Evolutionary conservation across 2,113 vertebrate genomes (phyloP).

Genomic region (Pelmatolapia mariae): DNA sequence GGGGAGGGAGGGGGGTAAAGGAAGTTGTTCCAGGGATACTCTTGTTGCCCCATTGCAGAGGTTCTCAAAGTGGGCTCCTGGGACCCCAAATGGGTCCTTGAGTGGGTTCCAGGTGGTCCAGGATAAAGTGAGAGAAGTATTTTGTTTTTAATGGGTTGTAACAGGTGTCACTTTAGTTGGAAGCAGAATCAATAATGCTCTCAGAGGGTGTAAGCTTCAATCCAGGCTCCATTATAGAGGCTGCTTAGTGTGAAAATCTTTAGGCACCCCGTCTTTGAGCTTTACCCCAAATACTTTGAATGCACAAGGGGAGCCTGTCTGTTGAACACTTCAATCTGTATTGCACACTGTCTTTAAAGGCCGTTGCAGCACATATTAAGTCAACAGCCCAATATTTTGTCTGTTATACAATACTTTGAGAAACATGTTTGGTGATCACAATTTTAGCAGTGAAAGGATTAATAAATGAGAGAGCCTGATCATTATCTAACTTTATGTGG

Average conservation of each 20-base stretch:
- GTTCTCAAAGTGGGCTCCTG: not conserved
- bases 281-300: not conserved
- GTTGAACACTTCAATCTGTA: not conserved
- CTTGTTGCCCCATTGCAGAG: not conserved
- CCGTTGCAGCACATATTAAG: not conserved
- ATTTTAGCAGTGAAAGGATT: not conserved
- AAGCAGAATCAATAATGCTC: not conserved
- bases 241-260: not conserved
- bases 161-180: not conserved
- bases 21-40: constrained; percentile 30
- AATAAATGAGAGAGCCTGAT: not conserved
- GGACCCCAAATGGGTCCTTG: not conserved
- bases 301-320: not conserved
- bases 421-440: not conserved
- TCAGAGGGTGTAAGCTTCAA: not conserved
- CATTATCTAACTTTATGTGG: not conserved
- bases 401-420: not conserved
- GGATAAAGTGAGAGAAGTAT: not conserved
- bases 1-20: not conserved
- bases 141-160: not conserved
- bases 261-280: not conserved
- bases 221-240: not conserved
- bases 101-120: not conserved
- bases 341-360: not conserved
- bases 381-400: not conserved